A percentile compares a stretch with the other conserved stretches of the same genome.
phyloP scores from a whole-genome alignment of 2,888 invertebrate genomes.

The Athripsodes cinereus region DNA sequence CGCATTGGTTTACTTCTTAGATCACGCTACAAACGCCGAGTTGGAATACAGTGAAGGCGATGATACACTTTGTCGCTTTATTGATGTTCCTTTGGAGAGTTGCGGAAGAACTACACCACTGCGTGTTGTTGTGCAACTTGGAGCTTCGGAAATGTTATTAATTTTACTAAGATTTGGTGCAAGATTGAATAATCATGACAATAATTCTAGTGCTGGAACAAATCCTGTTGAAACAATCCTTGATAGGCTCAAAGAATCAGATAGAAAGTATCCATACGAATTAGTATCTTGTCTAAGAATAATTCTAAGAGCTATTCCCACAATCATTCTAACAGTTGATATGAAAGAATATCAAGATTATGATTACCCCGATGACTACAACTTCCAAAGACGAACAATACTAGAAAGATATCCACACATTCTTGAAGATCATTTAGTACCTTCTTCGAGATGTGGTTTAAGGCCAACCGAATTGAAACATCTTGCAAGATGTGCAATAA shows the following conservation, averaged over 20 bases:
- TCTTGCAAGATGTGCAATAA: slow-evolving; percentile 64
- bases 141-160: slow-evolving; percentile 66
- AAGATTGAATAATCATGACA: slow-evolving; percentile 38
- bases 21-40: slow-evolving; percentile 64
- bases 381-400: slow-evolving; percentile 42
- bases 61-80: slow-evolving; percentile 47
- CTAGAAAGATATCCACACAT: slow-evolving; percentile 47
- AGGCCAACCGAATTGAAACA: slow-evolving; percentile 68
- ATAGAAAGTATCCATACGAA: slow-evolving; percentile 61
- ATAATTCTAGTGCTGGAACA: slow-evolving; percentile 50
- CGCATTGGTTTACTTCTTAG: slow-evolving; percentile 69
- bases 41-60: slow-evolving; percentile 49
- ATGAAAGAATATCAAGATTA: slow-evolving; percentile 37
- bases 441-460: slow-evolving; percentile 54
- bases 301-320: slow-evolving; percentile 58
- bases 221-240: slow-evolving; percentile 60
- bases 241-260: slow-evolving; percentile 58
- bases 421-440: slow-evolving; percentile 53
- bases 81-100: slow-evolving; percentile 77
- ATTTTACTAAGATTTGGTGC: slow-evolving; percentile 70
- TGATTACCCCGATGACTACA: slow-evolving; percentile 41
- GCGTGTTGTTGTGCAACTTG: slow-evolving; percentile 68
- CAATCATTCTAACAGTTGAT: slow-evolving; percentile 47
- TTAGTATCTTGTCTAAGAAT: slow-evolving; percentile 63
- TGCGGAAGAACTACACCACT: slow-evolving; percentile 69